Evolutionary conservation across 2,113 vertebrate genomes (phyloP), one percentile per base, ranked within the genome.

Genomic region (Podilymbus podiceps): DNA sequence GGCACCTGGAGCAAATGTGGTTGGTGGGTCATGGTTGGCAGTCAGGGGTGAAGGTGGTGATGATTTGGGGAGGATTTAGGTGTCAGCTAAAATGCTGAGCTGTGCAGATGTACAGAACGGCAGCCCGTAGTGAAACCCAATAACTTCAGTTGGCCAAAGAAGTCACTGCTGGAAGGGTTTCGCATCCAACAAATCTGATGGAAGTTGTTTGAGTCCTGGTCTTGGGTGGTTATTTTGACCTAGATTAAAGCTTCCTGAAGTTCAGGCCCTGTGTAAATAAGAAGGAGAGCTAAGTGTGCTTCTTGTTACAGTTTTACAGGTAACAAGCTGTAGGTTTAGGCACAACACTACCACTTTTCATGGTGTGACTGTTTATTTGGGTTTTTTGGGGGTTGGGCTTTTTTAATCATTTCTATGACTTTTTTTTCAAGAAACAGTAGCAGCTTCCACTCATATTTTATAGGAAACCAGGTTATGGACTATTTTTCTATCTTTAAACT

Each of bases 1-100:
- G 58, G 18, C 2, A 2, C 15, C 17, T 0, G 1, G 14, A 15
- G 21, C 9, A 66, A 73, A 53, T 0, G 0, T 38, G 6, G 8
- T 38, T 38, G 38, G 38, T 38, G 38, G 38, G 38, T 38, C 38
- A 38, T 15, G 2, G 2, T 24, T 58, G 49, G 38, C 44, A 73
- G 38, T 33, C 46, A 73, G 59, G 17, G 28, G 1, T 0, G 0
- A 88, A 59, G 60, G 46, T 7, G 8, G 3, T 16, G 17, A 25
- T 38, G 50, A 24, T 35, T 89, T 75, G 47, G 15, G 20, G 28
- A 30, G 38, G 6, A 33, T 7, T 82, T 31, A 62, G 40, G 12
- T 60, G 7, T 40, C 3, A 5, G 8, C 16, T 71, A 60, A 88
- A 90, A 55, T 16, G 13, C 17, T 66, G 56, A 20, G 10, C 46